A percentile compares a stretch with the other conserved stretches of the same genome.
Evolutionary conservation across 2,797 vertebrate species (phyloP).

Genomic region (Anguilla marmorata): DNA sequence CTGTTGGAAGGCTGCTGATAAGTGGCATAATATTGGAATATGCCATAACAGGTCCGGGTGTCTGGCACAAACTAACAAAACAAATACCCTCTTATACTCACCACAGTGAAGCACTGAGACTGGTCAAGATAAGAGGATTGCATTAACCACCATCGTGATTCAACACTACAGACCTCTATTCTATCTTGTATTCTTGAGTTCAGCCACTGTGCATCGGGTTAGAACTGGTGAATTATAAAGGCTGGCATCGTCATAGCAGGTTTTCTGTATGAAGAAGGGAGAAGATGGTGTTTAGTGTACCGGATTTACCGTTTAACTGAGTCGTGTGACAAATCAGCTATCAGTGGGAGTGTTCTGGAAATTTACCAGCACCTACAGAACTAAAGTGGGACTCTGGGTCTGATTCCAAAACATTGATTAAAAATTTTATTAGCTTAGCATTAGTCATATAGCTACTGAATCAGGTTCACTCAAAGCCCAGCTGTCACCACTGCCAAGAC

Average conservation of each 20-base stretch:
- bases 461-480: not conserved
- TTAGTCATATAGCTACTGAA: not conserved
- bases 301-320: too few relatives aligned
- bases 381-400: not conserved
- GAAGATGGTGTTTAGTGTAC: not conserved
- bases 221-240: not conserved
- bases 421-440: slow-evolving; percentile 1
- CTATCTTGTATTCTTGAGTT: not conserved
- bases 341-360: too few relatives aligned
- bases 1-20: not conserved
- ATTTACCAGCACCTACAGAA: too few relatives aligned
- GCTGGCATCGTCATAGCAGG: not conserved
- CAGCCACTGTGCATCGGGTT: not conserved
- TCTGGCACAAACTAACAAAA: not conserved
- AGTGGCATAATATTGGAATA: not conserved
- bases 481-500: not conserved
- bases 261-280: not conserved
- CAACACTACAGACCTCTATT: not conserved
- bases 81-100: not conserved
- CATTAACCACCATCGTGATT: not conserved
- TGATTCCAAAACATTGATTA: not conserved
- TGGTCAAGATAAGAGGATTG: not conserved
- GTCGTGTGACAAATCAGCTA: too few relatives aligned
- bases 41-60: not conserved
- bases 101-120: not conserved